phyloP scores from a whole-genome alignment of 1,140 invertebrate genomes.

The Helicoverpa zea region DNA sequence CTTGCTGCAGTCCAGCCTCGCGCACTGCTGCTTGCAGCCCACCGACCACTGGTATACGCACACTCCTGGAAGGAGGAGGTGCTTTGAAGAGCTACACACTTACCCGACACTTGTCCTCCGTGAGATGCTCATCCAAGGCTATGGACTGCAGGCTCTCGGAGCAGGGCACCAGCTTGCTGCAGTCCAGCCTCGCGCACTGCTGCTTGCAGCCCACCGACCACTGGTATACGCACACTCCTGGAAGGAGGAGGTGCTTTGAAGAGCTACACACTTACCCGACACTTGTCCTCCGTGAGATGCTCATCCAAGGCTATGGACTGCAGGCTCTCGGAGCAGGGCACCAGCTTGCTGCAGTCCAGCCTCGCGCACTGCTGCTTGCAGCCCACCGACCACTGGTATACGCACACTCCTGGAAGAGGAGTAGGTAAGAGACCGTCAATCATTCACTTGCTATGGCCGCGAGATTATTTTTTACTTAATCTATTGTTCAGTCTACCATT shows the following conservation, averaged over 20 bases:
- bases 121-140: constrained; percentile 95
- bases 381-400: constrained; percentile 95
- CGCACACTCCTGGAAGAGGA: constrained; percentile 71
- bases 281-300: constrained; percentile 92
- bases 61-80: too few relatives aligned
- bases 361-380: constrained; percentile 89
- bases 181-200: constrained; percentile 93
- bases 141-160: constrained; percentile 97
- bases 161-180: constrained; percentile 96
- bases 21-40: constrained; percentile 88
- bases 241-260: background rate
- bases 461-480: too few relatives aligned
- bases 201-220: constrained; percentile 92
- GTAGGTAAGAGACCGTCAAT: background rate
- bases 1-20: constrained; percentile 96
- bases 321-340: constrained; percentile 96
- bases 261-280: constrained; percentile 87
- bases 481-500: too few relatives aligned
- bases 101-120: constrained; percentile 92
- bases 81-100: background rate
- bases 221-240: constrained; percentile 90
- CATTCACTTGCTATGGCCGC: too few relatives aligned
- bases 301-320: constrained; percentile 97
- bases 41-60: constrained; percentile 95
- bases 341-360: constrained; percentile 96